Conservation (phyloP, 2,113 vertebrate genomes). For the Sarotherodon lohbergeri region DNA sequence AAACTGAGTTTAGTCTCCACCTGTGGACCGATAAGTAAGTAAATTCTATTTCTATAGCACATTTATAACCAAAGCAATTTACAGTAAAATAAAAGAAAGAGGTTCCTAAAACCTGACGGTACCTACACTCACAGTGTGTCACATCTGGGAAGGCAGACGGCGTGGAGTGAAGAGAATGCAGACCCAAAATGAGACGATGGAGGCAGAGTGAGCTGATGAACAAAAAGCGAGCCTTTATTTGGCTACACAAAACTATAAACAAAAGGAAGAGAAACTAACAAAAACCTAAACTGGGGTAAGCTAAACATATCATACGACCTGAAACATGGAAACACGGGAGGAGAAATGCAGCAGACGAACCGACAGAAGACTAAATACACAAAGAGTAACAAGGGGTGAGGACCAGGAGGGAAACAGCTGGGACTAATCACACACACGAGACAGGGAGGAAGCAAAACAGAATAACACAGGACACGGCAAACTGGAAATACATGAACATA, state of each 20-base stretch:
- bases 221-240: background rate
- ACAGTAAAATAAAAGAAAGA: background rate
- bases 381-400: background rate
- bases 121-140: no score
- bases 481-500: background rate
- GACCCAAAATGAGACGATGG: background rate
- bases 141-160: background rate
- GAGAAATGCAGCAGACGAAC: background rate
- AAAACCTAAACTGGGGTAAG: background rate
- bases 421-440: background rate
- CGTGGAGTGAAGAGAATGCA: background rate
- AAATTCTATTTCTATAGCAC: background rate
- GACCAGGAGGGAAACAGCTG: background rate
- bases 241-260: background rate
- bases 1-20: background rate
- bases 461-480: background rate
- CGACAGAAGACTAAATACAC: background rate
- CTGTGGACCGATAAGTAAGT: background rate
- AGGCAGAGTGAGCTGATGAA: background rate
- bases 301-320: background rate
- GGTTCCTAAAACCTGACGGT: background rate
- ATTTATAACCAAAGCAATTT: background rate
- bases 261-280: background rate
- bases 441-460: background rate
- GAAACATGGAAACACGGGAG: background rate